Percentiles rank a stretch among this genome's conserved stretches.
phyloP scores from a whole-genome alignment of 2,113 vertebrate genomes.

The Istiophorus platypterus region DNA sequence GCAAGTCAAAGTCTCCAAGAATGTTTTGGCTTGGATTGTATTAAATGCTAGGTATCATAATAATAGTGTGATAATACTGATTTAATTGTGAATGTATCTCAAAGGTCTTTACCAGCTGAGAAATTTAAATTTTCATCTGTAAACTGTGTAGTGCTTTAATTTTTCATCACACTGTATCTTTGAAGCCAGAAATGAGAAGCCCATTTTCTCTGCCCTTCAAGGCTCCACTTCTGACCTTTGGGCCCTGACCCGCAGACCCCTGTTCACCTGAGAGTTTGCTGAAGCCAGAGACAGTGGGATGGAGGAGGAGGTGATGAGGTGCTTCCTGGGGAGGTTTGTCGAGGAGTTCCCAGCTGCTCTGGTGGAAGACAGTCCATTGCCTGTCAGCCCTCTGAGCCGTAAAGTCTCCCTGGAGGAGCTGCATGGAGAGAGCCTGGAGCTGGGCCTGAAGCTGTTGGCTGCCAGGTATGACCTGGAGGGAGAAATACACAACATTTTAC shows the following conservation, averaged over 20 bases:
- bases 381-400: conserved; percentile 78
- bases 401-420: conserved; percentile 84
- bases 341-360: conserved; percentile 85
- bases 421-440: conserved; percentile 86
- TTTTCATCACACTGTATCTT: background rate
- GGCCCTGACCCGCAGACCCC: background rate
- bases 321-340: conserved; percentile 83
- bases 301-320: conserved; percentile 68
- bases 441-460: conserved; percentile 83
- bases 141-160: background rate
- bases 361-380: conserved; percentile 78
- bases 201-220: background rate
- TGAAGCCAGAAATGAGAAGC: background rate
- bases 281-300: conserved; percentile 38
- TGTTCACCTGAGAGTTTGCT: conserved; percentile 6
- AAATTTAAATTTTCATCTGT: background rate
- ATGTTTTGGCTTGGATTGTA: background rate
- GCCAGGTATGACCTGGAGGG: conserved; percentile 81
- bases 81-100: background rate
- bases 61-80: background rate
- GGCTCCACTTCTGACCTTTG: background rate
- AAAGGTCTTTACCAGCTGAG: background rate
- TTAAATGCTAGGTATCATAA: background rate
- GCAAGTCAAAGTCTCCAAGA: no score
- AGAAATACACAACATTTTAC: background rate